Base-by-base conservation (phyloP, 2,797 vertebrate species). In the Alcedo atthis region DNA sequence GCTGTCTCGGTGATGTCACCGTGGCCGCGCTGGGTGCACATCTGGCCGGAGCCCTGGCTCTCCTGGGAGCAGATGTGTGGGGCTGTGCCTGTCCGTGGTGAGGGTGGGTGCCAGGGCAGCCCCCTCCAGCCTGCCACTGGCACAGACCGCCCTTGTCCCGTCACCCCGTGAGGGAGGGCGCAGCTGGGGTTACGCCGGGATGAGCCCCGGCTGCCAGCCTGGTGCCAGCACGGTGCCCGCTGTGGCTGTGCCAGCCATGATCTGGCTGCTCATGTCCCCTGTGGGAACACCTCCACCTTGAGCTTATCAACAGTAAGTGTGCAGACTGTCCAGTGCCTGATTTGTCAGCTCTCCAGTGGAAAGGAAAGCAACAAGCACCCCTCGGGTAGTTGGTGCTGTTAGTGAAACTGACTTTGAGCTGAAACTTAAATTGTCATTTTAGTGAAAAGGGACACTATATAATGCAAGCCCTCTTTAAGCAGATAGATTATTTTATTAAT, bases 191-290 rank as follows among this genome's bases (percentile, higher is more conserved):
- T 17, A 21, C 17, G 37, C 63, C 1, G 4, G 35, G 22, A 15
- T 0, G 1, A 35, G 26, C 1, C 7, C 1, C 2, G 26, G 40
- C 70, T 6, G 2, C 4, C 7, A 26, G 21, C 28, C 33, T 0
- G 0, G 18, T 22, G 55, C 37, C 15, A 5, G 25, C 0, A 0
- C 1, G 0, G n/a, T 51, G 63, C 19, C 48, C 3, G 0, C 11
- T 16, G n/a, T 13, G 3, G 12, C 35, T 10, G 22, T 10, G 6
- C 58, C 46, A 9, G 32, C 6, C 1, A 0, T 1, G 37, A 5
- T 37, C 11, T 37, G 37, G 37, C 37, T 37, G 37, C 37, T 37
- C 37, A 37, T 37, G 37, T 37, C 35, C 63, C n/a, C 80, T 25
- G 54, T 59, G 53, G 64, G 53, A 66, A 10, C 35, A 32, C 22